These are phyloP conservation scores for Nannoperca obscura DNA, from an alignment of 2,797 vertebrate species.

Conservation along the genomic window DNA sequence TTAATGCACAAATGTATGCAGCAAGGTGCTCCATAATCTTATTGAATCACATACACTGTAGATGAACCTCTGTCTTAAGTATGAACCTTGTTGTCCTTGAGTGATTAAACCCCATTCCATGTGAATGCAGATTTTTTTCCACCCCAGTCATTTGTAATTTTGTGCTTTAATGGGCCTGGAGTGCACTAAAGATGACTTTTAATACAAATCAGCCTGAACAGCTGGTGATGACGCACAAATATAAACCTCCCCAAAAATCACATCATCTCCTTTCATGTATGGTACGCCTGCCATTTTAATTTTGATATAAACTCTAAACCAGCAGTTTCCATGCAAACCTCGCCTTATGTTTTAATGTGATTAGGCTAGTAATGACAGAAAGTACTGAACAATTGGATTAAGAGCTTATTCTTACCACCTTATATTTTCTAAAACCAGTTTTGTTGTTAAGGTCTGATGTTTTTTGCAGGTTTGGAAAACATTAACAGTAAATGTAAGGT, in stretches of 20 bases:
- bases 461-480: neutral
- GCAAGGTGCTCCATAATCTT: neutral
- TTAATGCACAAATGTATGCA: conserved; percentile 4
- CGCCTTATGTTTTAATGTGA: conserved; percentile 24
- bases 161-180: neutral
- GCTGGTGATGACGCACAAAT: conserved; percentile 5
- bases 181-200: neutral
- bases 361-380: conserved; percentile 35
- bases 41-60: neutral
- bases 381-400: conserved; percentile 30
- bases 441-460: neutral
- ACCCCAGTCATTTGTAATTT: neutral
- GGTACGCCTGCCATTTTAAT: conserved; percentile 36
- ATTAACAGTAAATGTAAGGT: neutral
- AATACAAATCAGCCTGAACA: conserved; percentile 16
- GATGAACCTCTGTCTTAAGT: neutral
- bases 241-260: conserved; percentile 6
- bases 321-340: conserved; percentile 15
- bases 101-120: neutral
- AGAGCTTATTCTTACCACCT: neutral
- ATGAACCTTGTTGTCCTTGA: neutral
- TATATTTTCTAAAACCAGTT: neutral
- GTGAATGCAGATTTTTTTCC: neutral
- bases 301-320: conserved; percentile 31
- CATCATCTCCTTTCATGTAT: conserved; percentile 27